phyloP scores from a whole-genome alignment of 2,113 vertebrate species.

The Lagopus muta region DNA sequence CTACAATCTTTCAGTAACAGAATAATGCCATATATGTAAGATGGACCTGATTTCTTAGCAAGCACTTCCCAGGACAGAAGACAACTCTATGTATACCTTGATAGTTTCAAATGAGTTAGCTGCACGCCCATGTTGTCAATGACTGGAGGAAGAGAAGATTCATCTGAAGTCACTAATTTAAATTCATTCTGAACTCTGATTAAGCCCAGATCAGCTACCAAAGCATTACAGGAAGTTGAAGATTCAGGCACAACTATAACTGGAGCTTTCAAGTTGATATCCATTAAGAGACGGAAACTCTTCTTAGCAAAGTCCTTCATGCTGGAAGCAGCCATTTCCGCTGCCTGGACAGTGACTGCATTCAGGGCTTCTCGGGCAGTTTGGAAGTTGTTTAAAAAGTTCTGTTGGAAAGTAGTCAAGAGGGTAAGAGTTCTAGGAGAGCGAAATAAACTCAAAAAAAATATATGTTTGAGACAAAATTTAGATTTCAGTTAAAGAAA shows the following conservation, averaged over 20 bases:
- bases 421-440: background rate
- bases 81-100: conserved; percentile 78
- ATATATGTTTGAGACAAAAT: background rate
- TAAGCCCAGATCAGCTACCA: conserved; percentile 86
- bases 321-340: conserved; percentile 89
- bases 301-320: conserved; percentile 87
- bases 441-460: background rate
- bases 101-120: conserved; percentile 89
- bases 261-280: conserved; percentile 87
- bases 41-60: fast-evolving
- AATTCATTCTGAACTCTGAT: conserved; percentile 86
- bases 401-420: conserved; percentile 71
- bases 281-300: conserved; percentile 85
- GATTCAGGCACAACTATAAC: conserved; percentile 88
- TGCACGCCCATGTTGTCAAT: conserved; percentile 88
- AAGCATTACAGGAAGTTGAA: conserved; percentile 78
- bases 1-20: background rate
- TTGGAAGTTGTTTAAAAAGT: conserved; percentile 92
- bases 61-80: background rate
- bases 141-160: conserved; percentile 84
- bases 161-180: conserved; percentile 74
- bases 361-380: conserved; percentile 87
- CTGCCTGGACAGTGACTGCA: conserved; percentile 89
- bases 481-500: background rate
- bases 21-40: background rate